Conservation (phyloP, 64 coral and sea anemone genomes). For the Astreopora myriophthalma region DNA sequence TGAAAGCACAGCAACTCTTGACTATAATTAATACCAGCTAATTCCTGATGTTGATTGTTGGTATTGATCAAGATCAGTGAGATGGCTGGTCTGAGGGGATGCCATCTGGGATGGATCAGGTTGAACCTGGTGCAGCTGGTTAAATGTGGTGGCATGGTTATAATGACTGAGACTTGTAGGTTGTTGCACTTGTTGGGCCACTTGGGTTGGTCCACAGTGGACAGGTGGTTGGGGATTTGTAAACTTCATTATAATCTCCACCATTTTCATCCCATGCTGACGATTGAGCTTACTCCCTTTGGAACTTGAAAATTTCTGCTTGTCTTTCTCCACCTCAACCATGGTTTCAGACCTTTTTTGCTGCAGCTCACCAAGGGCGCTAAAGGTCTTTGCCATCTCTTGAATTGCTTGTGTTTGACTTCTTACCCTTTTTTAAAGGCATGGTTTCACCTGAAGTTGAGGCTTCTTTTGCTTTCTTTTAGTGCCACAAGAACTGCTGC, state of each 20-base stretch:
- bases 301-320: slow-evolving; percentile 32
- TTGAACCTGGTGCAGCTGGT: neutral
- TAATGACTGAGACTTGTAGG: neutral
- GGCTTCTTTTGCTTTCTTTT: slow-evolving; percentile 41
- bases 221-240: neutral
- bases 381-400: slow-evolving; percentile 58
- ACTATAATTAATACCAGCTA: neutral
- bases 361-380: slow-evolving; percentile 9
- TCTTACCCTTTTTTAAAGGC: slow-evolving; percentile 12
- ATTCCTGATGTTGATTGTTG: neutral
- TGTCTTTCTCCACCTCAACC: slow-evolving; percentile 25
- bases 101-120: neutral
- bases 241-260: neutral
- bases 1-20: neutral
- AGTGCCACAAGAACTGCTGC: neutral
- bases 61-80: neutral
- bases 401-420: slow-evolving; percentile 48
- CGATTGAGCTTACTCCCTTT: slow-evolving; percentile 54
- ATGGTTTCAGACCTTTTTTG: slow-evolving; percentile 16
- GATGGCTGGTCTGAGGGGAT: neutral
- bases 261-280: slow-evolving; percentile 23
- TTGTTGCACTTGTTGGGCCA: neutral
- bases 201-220: neutral
- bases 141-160: neutral
- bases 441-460: slow-evolving; percentile 16